Percentiles rank a stretch among this genome's conserved stretches.
phyloP scores from a whole-genome alignment of 2,888 invertebrate species.

The Teinopalpus imperialis region DNA sequence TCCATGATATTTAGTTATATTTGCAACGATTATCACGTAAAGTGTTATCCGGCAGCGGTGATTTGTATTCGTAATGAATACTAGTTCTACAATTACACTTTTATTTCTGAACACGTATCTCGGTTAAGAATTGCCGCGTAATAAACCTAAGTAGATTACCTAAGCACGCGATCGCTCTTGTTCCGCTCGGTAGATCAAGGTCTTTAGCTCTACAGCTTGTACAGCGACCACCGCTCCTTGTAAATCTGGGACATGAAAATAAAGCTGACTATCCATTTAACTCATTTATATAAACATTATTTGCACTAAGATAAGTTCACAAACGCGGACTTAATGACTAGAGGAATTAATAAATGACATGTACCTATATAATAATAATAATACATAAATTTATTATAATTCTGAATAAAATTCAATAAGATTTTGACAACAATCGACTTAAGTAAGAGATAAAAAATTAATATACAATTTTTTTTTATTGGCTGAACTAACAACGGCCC shows the following conservation, averaged over 20 bases:
- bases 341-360: too few relatives aligned
- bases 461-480: too few relatives aligned
- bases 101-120: constrained; percentile 19
- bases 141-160: constrained; percentile 18
- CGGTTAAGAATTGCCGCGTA: constrained; percentile 6
- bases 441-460: too few relatives aligned
- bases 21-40: constrained; percentile 1
- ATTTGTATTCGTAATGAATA: constrained; percentile 15
- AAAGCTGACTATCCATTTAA: not conserved
- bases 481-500: too few relatives aligned
- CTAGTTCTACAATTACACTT: constrained; percentile 19
- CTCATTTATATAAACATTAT: too few relatives aligned
- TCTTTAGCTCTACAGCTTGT: constrained; percentile 7
- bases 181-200: constrained; percentile 23
- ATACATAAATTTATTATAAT: too few relatives aligned
- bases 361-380: too few relatives aligned
- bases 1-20: too few relatives aligned
- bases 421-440: too few relatives aligned
- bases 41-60: constrained; percentile 1
- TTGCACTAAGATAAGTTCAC: too few relatives aligned
- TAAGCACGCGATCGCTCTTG: constrained; percentile 12
- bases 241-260: not conserved
- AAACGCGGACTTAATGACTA: too few relatives aligned
- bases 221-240: not conserved
- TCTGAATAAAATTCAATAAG: too few relatives aligned